Conservation (phyloP, 1,140 invertebrate species). For the Phocides pigmalion region DNA sequence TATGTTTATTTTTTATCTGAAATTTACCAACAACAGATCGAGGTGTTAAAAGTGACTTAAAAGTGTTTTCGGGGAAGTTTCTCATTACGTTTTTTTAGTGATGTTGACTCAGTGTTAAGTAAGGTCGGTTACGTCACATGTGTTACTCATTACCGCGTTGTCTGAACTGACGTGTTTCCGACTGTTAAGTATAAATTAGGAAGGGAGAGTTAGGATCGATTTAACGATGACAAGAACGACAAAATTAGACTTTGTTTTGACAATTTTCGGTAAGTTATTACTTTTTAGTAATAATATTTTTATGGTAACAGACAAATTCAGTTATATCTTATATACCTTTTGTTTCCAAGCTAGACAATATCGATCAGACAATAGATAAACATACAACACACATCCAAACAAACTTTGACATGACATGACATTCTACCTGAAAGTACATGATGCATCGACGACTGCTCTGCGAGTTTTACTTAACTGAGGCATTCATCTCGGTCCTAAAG, state of each 20-base stretch:
- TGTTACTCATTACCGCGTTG: conserved; percentile 37
- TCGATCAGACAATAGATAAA: too few species aligned
- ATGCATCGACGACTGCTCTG: too few species aligned
- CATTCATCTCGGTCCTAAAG: too few species aligned
- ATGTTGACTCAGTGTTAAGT: conserved; percentile 35
- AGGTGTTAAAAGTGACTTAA: conserved; percentile 27
- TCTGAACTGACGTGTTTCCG: conserved; percentile 13
- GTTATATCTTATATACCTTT: too few species aligned
- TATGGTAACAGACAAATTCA: too few species aligned
- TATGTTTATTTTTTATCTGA: too few species aligned
- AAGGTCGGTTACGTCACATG: conserved; percentile 37
- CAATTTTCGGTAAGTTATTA: background rate
- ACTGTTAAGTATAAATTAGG: conserved; percentile 16
- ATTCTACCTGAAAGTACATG: too few species aligned
- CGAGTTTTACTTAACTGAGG: too few species aligned
- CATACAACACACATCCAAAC: too few species aligned
- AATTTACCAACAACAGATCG: conserved; percentile 11
- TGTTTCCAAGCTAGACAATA: too few species aligned
- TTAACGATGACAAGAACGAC: conserved; percentile 1
- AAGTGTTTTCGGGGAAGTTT: conserved; percentile 19
- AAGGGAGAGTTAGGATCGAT: conserved; percentile 7
- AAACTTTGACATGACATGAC: too few species aligned
- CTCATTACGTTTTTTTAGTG: conserved; percentile 20
- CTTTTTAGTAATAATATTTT: background rate
- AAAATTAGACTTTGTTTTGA: conserved; percentile 10